These are phyloP conservation scores for Myoxocephalus aenaeus DNA, from an alignment of 2,797 vertebrate species.

Conservation along the genomic window DNA sequence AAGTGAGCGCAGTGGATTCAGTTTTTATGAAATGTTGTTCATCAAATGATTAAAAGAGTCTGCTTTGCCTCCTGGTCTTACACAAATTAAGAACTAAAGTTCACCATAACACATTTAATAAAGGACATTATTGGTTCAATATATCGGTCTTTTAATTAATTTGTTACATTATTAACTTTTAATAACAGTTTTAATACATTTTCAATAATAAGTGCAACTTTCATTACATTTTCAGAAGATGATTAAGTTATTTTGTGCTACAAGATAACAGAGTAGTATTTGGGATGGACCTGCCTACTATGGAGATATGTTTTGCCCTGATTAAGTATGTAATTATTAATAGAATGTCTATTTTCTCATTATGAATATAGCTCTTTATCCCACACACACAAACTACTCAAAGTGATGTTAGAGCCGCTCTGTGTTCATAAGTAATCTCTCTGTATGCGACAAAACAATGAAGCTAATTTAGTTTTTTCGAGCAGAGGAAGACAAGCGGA, in stretches of 20 bases:
- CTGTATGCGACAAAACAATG: neutral
- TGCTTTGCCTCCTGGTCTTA: no score
- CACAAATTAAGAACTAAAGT: no score
- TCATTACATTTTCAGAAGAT: neutral
- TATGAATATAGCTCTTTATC: neutral
- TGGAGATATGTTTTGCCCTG: neutral
- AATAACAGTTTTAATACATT: neutral
- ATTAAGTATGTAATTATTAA: no score
- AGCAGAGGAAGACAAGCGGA: conserved; percentile 10
- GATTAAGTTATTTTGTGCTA: neutral
- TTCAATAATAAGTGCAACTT: neutral
- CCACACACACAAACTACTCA: neutral
- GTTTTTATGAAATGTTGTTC: no score
- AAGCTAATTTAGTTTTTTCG: neutral
- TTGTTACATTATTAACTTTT: neutral
- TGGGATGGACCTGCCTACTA: neutral
- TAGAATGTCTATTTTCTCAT: no score
- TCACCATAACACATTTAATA: no score
- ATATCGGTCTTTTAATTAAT: no score
- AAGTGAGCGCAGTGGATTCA: no score
- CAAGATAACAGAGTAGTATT: no score
- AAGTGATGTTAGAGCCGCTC: neutral
- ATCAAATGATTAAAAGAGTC: no score
- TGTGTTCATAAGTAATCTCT: neutral
- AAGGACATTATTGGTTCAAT: no score